Conservation (phyloP, 1,140 invertebrate genomes). For the Drosophila teissieri region DNA sequence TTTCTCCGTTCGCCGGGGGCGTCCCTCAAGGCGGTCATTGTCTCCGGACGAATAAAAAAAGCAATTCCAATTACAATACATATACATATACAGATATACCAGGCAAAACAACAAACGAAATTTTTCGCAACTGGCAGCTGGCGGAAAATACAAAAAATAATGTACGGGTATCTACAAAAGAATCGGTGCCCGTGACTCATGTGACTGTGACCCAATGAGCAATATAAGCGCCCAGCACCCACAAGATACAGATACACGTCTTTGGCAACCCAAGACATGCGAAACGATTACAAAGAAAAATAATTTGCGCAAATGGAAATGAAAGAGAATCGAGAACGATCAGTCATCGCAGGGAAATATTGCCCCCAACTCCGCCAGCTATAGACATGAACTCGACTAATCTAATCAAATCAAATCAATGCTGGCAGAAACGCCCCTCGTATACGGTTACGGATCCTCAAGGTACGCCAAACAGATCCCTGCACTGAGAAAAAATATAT, state of each 20-base stretch:
- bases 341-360: conserved; percentile 71
- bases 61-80: conserved; percentile 74
- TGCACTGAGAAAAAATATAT: not conserved
- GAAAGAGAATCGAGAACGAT: conserved; percentile 51
- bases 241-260: conserved; percentile 61
- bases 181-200: conserved; percentile 63
- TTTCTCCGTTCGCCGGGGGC: conserved; percentile 33
- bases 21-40: conserved; percentile 55
- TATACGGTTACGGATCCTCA: conserved; percentile 34
- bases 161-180: conserved; percentile 56
- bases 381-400: conserved; percentile 51
- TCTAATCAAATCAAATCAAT: conserved; percentile 79
- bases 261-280: conserved; percentile 65
- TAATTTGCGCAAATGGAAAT: conserved; percentile 73
- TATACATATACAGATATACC: no score
- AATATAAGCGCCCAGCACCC: conserved; percentile 62
- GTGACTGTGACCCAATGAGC: conserved; percentile 77
- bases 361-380: conserved; percentile 19
- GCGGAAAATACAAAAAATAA: conserved; percentile 36
- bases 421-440: conserved; percentile 43
- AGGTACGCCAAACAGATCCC: not conserved
- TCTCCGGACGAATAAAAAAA: conserved; percentile 63
- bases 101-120: conserved; percentile 44
- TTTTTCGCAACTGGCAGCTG: conserved; percentile 66
- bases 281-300: conserved; percentile 77